Base-by-base conservation (phyloP, 2,113 vertebrate genomes). In the Urocynchramus pylzowi region DNA sequence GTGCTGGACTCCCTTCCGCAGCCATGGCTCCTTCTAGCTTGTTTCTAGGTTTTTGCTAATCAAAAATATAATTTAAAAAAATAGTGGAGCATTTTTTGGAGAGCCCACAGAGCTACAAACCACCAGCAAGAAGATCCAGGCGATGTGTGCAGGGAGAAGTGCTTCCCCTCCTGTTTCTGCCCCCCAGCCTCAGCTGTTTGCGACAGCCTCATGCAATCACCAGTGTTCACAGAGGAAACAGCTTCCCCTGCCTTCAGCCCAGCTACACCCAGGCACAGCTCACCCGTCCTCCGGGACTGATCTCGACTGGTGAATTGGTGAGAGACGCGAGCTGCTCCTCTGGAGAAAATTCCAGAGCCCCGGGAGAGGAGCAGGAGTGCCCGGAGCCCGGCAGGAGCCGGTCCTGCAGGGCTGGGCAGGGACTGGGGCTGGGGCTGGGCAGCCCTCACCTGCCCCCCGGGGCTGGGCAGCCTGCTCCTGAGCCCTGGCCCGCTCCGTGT, bases 291-390 rank as follows among this genome's bases (percentile, higher is more conserved):
- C 26, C 52, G 18, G 65, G 37, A 23, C 42, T 41, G 16, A 37
- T 37, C 53, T 24, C 1, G 1, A 11, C 16, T 13, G 19, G 12
- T 41, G 28, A 57, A 44, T 0, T 17, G 44, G 30, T 3, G 6
- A 21, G 41, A 49, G 18, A 67, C 0, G 0, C 1, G 26, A 80
- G 35, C 33, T 3, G 4, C 41, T 22, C 57, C 49, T 49, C 21
- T 74, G 67, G 78, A 47, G 74, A 39, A 78, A 27, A 22, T 3
- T 2, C 27, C 2, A 1, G 52, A 42, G 33, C 53, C 44, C 18
- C 0, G 0, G 54, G 15, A 27, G 12, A 21, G 52, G 52, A 44
- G 24, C 0, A 0, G 56, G 57, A 49, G 24, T 0, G 0, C 5
- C 28, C 0, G 22, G 74, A 63, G 44, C n/a, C 13, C 9, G 0